These are phyloP conservation scores for Plecturocebus donacophilus DNA, from an alignment of 2,113 vertebrate genomes.

Conservation along the genomic window DNA sequence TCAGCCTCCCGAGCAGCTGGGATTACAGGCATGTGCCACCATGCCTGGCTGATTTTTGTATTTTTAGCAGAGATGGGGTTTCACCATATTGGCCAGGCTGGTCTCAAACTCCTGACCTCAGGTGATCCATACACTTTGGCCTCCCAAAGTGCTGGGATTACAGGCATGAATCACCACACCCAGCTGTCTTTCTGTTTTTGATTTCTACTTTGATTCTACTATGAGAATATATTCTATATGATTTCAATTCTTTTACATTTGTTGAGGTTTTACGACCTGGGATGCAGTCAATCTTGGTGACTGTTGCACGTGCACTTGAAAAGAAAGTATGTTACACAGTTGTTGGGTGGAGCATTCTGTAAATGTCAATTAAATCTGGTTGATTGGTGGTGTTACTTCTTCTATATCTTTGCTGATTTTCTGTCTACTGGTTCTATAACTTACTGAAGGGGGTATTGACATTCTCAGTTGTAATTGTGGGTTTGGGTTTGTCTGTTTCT, in stretches of 20 bases:
- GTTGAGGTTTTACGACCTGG: neutral
- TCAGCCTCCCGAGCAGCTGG: too few species aligned
- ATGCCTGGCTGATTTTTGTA: too few species aligned
- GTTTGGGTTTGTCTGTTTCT: slow-evolving; percentile 39
- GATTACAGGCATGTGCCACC: too few species aligned
- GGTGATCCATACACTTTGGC: too few species aligned
- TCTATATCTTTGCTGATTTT: neutral
- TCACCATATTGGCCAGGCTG: too few species aligned
- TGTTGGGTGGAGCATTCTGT: neutral
- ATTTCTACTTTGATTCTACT: slow-evolving; percentile 34
- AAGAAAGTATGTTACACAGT: slow-evolving; percentile 2
- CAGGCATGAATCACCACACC: too few species aligned
- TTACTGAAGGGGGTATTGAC: neutral
- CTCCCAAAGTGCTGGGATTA: too few species aligned
- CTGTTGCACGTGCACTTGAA: neutral
- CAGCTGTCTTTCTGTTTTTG: neutral
- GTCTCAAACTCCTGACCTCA: too few species aligned
- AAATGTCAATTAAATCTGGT: slow-evolving; percentile 15
- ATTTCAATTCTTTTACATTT: slow-evolving; percentile 35
- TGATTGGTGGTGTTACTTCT: neutral
- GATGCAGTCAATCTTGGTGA: slow-evolving; percentile 27
- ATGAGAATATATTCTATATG: neutral
- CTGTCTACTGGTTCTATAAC: neutral
- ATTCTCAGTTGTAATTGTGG: neutral
- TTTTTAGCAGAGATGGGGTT: too few species aligned